Base-by-base conservation (phyloP, 30 jellyfish, hydroid and myxozoan genomes). In the Mastigias papua region DNA sequence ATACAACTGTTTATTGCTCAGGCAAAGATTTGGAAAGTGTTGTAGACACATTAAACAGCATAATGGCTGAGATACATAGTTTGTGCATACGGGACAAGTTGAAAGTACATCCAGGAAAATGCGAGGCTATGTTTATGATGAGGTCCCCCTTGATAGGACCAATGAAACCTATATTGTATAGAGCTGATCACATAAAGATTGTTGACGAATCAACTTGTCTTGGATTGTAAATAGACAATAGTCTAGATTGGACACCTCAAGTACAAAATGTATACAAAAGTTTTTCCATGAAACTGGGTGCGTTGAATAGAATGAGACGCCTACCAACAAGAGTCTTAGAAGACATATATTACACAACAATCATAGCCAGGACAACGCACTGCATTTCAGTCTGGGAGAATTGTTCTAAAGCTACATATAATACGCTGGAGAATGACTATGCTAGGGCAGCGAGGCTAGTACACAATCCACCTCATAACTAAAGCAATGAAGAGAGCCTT, bases 201-300 rank as follows among this genome's bases (percentile, higher is more conserved):
- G 0, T 73, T 76, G 80, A 76, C 46, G 76, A 76, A 76, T 76
- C 76, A 0, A 79, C 68, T 32, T 58, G 84, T 81, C 83, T 81
- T 81, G 91, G 86, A 65, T 64, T 81, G 60, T 85, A 68, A 63
- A 81, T 67, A 81, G 83, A 46, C 79, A 66, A 81, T 17, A 81
- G 91, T 74, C 91, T 51, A 81, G 91, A 81, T 68, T 81, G 91
- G 91, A 81, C 42, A 61, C 84, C 85, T 32, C 91, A 62, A 64
- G 74, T 81, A 81, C 82, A 66, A 62, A 62, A 81, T 81, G 84
- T 63, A 63, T 64, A 73, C 58, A 62, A 62, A 33, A 60, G 78
- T 75, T 75, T 75, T 48, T 75, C 86, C 23, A 75, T 35, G 86
- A 75, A 75, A 50, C 75, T 75, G 48, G 75, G 80, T 58, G 89